phyloP scores from a whole-genome alignment of 2,113 vertebrate species.

The Neotragus pygmaeus region DNA sequence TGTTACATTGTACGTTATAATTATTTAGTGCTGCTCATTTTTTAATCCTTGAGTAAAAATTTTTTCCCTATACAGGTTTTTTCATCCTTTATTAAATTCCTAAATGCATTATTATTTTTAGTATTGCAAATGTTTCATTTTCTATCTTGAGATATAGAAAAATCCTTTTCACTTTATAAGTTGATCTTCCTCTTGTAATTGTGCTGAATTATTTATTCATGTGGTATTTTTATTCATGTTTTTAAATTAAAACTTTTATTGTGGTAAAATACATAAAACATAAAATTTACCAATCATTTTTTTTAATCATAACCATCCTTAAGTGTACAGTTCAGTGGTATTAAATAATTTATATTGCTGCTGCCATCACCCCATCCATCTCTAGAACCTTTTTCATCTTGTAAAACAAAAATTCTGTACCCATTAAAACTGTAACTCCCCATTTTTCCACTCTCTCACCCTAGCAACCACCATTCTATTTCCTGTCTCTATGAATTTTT shows the following conservation, averaged over 20 bases:
- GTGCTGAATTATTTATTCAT: not conserved
- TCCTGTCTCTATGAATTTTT: not conserved
- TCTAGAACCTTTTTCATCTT: not conserved
- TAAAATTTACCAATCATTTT: not conserved
- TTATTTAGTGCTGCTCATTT: not conserved
- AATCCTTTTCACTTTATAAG: not conserved
- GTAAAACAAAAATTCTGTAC: not conserved
- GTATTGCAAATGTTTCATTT: not conserved
- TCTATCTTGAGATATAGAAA: not conserved
- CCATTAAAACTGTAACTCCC: not conserved
- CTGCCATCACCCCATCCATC: not conserved
- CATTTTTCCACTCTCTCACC: not conserved
- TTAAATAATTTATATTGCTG: not conserved
- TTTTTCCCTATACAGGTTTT: not conserved
- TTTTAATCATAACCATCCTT: not conserved
- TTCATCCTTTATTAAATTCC: not conserved
- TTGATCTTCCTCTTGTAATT: not conserved
- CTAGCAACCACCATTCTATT: not conserved
- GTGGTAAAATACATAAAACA: not conserved
- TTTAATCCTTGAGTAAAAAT: not conserved
- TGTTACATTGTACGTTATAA: not conserved
- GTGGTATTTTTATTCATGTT: not conserved
- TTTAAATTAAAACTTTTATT: not conserved
- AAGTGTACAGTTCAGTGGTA: not conserved
- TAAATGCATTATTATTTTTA: not conserved